A percentile compares a stretch with the other conserved stretches of the same genome.
These are phyloP conservation scores for Pedetes capensis DNA, from an alignment of 2,113 vertebrate genomes.

Conservation along the genomic window DNA sequence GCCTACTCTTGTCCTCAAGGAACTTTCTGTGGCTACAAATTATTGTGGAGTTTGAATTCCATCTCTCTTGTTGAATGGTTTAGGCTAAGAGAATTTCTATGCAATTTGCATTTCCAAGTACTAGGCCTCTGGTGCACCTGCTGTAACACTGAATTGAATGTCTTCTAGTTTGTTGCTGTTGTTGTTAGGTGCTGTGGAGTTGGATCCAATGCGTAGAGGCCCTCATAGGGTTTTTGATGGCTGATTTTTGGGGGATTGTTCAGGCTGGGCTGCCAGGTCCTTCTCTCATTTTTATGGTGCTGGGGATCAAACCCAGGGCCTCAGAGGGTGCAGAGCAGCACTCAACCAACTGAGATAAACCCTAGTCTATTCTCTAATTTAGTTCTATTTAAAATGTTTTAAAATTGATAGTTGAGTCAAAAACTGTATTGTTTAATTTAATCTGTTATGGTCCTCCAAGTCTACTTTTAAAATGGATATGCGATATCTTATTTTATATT, in stretches of 20 bases:
- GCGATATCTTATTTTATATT: conserved; percentile 14
- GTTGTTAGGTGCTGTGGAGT: no score
- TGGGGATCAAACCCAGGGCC: no score
- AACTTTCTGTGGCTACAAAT: neutral
- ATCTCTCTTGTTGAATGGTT: neutral
- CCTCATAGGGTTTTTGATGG: no score
- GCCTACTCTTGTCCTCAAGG: neutral
- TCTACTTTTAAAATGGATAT: neutral
- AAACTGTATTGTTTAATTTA: neutral
- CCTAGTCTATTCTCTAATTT: no score
- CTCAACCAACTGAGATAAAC: no score
- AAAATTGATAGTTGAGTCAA: neutral
- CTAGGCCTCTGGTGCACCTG: neutral
- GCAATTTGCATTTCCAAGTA: neutral
- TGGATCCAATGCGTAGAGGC: no score
- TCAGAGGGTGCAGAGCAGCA: no score
- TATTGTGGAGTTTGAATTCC: neutral
- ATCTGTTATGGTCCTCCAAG: neutral
- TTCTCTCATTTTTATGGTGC: no score
- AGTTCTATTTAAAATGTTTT: neutral
- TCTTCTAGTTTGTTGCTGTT: no score
- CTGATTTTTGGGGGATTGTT: no score
- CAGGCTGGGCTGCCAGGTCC: no score
- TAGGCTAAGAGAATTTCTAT: neutral
- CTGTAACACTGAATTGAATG: neutral